phyloP scores from a whole-genome alignment of 2,113 vertebrate species.

The Aspiorhynchus laticeps region DNA sequence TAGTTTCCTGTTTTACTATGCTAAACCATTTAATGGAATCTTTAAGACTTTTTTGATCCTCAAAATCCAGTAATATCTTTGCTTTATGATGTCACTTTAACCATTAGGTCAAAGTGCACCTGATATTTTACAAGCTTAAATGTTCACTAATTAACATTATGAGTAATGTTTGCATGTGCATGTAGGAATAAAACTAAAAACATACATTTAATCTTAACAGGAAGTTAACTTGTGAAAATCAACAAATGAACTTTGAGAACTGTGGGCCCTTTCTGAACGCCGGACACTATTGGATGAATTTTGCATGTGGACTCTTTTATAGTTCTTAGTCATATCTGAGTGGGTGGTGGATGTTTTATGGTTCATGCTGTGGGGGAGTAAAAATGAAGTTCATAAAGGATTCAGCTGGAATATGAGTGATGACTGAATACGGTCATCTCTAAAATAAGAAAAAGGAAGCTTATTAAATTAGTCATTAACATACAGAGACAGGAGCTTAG shows the following conservation, averaged over 20 bases:
- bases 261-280: neutral
- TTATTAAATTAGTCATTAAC: constrained; percentile 8
- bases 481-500: neutral
- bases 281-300: neutral
- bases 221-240: neutral
- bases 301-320: neutral
- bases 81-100: constrained; percentile 26
- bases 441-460: constrained; percentile 5
- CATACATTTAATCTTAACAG: neutral
- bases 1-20: neutral
- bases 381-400: neutral
- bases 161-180: neutral
- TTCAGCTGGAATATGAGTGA: constrained; percentile 15
- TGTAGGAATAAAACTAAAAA: neutral
- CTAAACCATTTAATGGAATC: neutral
- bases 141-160: neutral
- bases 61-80: neutral
- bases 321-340: constrained; percentile 1
- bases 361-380: neutral
- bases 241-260: neutral
- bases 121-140: neutral
- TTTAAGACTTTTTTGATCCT: neutral
- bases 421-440: constrained; percentile 32
- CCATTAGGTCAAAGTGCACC: constrained; percentile 18
- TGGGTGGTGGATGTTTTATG: neutral